These are phyloP conservation scores for Chelonia mydas DNA, from an alignment of 2,797 vertebrate genomes.

Conservation along the genomic window DNA sequence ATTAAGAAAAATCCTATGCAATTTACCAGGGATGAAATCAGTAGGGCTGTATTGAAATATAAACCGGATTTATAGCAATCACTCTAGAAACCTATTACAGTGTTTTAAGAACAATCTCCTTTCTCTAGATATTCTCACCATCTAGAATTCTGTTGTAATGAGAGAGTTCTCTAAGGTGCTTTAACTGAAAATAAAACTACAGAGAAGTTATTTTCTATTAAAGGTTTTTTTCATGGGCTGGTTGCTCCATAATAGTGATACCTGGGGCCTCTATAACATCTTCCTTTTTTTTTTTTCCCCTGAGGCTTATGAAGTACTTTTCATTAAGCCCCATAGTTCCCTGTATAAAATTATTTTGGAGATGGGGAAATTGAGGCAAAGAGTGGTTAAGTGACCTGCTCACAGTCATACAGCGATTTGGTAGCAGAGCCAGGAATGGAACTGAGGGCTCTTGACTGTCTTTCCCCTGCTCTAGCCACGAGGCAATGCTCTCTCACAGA, in stretches of 20 bases:
- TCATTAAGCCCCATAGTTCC: rapidly evolving
- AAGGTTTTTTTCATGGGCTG: rapidly evolving
- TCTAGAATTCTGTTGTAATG: too few relatives aligned
- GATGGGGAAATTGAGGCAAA: neutral
- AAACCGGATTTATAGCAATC: rapidly evolving
- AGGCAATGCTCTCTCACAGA: neutral
- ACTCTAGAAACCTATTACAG: neutral
- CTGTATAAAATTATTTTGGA: rapidly evolving
- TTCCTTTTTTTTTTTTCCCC: neutral
- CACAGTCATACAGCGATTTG: neutral
- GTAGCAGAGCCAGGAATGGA: rapidly evolving
- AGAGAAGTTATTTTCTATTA: neutral
- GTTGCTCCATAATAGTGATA: neutral
- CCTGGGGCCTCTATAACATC: neutral
- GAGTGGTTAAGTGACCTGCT: rapidly evolving
- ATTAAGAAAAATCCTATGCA: neutral
- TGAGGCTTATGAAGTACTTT: neutral
- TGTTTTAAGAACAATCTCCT: neutral
- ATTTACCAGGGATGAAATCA: neutral
- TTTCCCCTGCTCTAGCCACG: neutral
- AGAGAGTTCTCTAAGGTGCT: too few relatives aligned
- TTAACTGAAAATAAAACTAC: neutral
- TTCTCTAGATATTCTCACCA: neutral
- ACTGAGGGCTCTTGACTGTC: neutral
- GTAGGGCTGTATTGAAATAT: rapidly evolving